These are phyloP conservation scores for Agriopis marginaria DNA, from an alignment of 2,888 invertebrate genomes.

Conservation along the genomic window DNA sequence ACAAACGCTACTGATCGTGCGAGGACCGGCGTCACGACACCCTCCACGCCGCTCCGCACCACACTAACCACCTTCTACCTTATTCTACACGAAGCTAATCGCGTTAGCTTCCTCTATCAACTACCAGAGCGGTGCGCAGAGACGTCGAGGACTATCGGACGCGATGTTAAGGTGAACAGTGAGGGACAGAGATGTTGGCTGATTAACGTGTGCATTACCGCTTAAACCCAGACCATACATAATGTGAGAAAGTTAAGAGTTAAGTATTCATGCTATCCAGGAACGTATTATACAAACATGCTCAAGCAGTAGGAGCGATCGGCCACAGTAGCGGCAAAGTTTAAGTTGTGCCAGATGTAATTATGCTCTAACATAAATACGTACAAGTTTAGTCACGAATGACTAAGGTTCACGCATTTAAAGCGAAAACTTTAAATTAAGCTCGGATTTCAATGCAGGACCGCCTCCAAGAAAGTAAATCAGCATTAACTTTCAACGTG, in stretches of 20 bases:
- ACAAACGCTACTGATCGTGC: slow-evolving; percentile 86
- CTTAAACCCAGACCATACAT: slow-evolving; percentile 76
- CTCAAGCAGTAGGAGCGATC: slow-evolving; percentile 82
- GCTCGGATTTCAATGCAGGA: slow-evolving; percentile 56
- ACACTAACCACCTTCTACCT: slow-evolving; percentile 44
- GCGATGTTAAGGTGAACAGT: slow-evolving; percentile 77
- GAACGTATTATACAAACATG: slow-evolving; percentile 81
- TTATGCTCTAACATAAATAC: slow-evolving; percentile 42
- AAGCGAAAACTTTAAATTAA: slow-evolving; percentile 68
- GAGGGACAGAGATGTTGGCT: slow-evolving; percentile 68
- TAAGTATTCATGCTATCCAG: slow-evolving; percentile 78
- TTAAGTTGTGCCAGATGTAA: slow-evolving; percentile 75
- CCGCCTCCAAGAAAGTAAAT: slow-evolving; percentile 62
- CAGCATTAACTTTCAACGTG: slow-evolving; percentile 65
- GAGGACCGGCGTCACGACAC: slow-evolving; percentile 58
- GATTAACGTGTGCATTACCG: slow-evolving; percentile 76
- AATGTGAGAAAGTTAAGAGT: slow-evolving; percentile 70
- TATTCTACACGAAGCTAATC: slow-evolving; percentile 42
- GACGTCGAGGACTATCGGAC: slow-evolving; percentile 71
- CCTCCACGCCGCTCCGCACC: slow-evolving; percentile 69
- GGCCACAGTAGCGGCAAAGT: slow-evolving; percentile 69
- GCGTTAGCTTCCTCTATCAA: slow-evolving; percentile 47
- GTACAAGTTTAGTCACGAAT: slow-evolving; percentile 30
- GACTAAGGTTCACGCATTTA: slow-evolving; percentile 56
- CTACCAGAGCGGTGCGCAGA: slow-evolving; percentile 69